These are phyloP conservation scores for Rhinogobio ventralis DNA, from an alignment of 2,797 vertebrate species.

Conservation along the genomic window DNA sequence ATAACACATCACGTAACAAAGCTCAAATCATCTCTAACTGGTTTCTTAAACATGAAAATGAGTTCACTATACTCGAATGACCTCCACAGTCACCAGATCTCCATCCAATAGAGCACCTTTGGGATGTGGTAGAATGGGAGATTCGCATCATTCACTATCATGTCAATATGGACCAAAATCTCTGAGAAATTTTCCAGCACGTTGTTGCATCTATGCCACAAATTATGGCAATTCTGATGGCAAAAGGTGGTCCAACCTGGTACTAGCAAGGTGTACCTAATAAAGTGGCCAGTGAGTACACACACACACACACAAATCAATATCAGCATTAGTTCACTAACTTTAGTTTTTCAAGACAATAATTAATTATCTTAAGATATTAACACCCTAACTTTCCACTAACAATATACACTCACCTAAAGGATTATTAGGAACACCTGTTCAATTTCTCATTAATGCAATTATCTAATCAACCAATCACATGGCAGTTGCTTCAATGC, in stretches of 20 bases:
- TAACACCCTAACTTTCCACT: too few species aligned
- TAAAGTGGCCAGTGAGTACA: too few species aligned
- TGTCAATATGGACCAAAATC: background rate
- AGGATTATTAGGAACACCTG: too few species aligned
- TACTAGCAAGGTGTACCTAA: too few species aligned
- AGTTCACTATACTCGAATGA: background rate
- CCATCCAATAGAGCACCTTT: background rate
- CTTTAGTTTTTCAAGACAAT: too few species aligned
- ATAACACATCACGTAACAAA: constrained; percentile 44
- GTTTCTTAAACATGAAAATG: background rate
- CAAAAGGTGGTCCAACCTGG: background rate
- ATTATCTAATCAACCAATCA: too few species aligned
- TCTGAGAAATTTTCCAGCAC: background rate
- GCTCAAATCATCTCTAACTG: constrained; percentile 21
- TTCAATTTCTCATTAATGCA: too few species aligned
- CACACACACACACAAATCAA: too few species aligned
- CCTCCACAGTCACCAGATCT: background rate
- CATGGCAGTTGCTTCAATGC: too few species aligned
- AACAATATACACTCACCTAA: too few species aligned
- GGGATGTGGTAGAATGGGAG: background rate
- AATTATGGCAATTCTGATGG: background rate
- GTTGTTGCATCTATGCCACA: background rate
- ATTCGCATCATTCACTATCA: background rate
- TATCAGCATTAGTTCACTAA: too few species aligned
- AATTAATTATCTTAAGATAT: too few species aligned